phyloP scores from a whole-genome alignment of 2,113 vertebrate species.

The Phrynosoma platyrhinos region DNA sequence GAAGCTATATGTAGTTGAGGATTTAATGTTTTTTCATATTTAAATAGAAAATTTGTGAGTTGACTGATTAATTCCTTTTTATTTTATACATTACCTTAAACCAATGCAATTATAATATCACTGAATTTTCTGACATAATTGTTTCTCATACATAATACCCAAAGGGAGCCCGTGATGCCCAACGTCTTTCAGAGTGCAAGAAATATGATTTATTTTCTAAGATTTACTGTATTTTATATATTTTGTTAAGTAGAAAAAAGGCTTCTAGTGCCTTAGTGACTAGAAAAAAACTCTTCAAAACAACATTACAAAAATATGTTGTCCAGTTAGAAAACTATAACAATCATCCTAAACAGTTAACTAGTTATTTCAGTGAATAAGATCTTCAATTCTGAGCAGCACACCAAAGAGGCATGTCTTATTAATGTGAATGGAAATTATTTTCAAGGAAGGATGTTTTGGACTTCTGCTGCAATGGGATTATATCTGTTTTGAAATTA shows the following conservation, averaged over 20 bases:
- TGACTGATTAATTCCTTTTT: slow-evolving; percentile 66
- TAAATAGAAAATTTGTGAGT: slow-evolving; percentile 58
- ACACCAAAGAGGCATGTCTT: neutral
- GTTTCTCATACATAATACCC: slow-evolving; percentile 47
- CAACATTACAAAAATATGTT: neutral
- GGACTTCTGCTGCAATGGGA: neutral
- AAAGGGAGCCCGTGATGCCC: slow-evolving; percentile 10
- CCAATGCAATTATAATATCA: slow-evolving; percentile 23
- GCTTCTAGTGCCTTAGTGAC: neutral
- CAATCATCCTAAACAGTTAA: neutral
- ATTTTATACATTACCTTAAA: slow-evolving; percentile 50
- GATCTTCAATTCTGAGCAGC: neutral
- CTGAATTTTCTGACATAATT: slow-evolving; percentile 27
- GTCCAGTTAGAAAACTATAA: neutral
- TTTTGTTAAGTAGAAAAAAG: slow-evolving; percentile 31
- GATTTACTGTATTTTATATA: slow-evolving; percentile 21
- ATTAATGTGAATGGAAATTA: neutral
- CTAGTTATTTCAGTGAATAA: neutral
- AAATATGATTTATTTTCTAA: slow-evolving; percentile 44
- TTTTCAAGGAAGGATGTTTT: neutral
- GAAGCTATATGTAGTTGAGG: slow-evolving; percentile 68
- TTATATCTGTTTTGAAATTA: slow-evolving; percentile 11
- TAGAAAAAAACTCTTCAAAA: neutral
- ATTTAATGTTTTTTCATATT: slow-evolving; percentile 61
- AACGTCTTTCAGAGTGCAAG: slow-evolving; percentile 6